These are phyloP conservation scores for Musca vetustissima DNA, from an alignment of 1,140 invertebrate species.

Conservation along the genomic window DNA sequence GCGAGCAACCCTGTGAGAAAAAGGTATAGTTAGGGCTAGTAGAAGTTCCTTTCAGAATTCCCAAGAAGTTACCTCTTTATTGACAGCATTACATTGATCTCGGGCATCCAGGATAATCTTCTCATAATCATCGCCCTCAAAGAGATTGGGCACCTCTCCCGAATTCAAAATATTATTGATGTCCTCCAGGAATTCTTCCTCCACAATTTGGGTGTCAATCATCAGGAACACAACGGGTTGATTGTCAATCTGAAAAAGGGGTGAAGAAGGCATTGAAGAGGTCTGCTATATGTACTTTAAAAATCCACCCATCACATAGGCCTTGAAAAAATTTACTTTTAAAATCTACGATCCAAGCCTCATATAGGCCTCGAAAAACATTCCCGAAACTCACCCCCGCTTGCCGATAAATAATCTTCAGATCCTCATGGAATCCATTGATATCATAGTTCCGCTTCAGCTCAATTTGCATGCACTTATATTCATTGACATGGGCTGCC, in stretches of 20 bases:
- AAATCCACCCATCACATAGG: too few species aligned
- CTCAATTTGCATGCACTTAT: constrained; percentile 84
- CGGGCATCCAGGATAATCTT: constrained; percentile 74
- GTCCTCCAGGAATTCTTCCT: constrained; percentile 91
- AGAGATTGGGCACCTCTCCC: constrained; percentile 83
- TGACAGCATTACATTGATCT: constrained; percentile 69
- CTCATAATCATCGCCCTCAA: constrained; percentile 82
- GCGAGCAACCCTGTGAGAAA: constrained; percentile 58
- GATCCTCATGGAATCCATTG: constrained; percentile 74
- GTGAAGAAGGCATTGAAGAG: too few species aligned
- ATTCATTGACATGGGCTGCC: constrained; percentile 80
- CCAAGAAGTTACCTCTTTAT: constrained; percentile 57
- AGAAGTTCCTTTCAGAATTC: constrained; percentile 31
- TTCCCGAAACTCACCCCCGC: constrained; percentile 59
- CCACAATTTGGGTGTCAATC: constrained; percentile 86
- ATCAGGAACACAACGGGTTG: constrained; percentile 85
- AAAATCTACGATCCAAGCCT: too few species aligned
- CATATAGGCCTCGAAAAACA: neutral
- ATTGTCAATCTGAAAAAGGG: constrained; percentile 59
- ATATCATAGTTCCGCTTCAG: constrained; percentile 81
- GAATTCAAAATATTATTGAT: constrained; percentile 90
- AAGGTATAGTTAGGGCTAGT: constrained; percentile 10
- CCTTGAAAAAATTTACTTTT: too few species aligned
- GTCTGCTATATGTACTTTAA: too few species aligned
- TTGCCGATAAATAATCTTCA: constrained; percentile 72